Percentiles rank a stretch among this genome's conserved stretches.
These are phyloP conservation scores for Sprattus sprattus DNA, from an alignment of 2,113 vertebrate genomes.

Conservation along the genomic window DNA sequence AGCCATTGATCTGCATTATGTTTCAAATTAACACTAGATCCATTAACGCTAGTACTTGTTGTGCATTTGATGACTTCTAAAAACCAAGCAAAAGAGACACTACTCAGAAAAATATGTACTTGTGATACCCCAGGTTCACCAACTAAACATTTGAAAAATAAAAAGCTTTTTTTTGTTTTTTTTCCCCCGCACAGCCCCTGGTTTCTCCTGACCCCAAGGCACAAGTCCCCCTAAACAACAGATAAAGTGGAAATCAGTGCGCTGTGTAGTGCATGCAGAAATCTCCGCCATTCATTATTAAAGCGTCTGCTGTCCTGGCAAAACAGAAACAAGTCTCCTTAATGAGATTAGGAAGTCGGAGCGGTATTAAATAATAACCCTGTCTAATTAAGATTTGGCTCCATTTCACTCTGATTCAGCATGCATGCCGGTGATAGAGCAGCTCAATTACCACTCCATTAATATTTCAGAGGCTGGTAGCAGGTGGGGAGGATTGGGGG, in stretches of 20 bases:
- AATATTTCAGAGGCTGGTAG: constrained; percentile 58
- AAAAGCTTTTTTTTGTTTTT: constrained; percentile 13
- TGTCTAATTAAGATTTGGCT: constrained; percentile 62
- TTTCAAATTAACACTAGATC: no score
- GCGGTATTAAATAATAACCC: constrained; percentile 60
- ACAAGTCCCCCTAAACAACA: not conserved
- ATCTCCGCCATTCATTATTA: constrained; percentile 59
- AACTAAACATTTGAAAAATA: not conserved
- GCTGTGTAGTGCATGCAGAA: not conserved
- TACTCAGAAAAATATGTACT: not conserved
- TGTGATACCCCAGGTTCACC: not conserved
- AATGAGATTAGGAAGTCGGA: constrained; percentile 60
- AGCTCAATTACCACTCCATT: constrained; percentile 61
- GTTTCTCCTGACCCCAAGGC: not conserved
- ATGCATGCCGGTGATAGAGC: constrained; percentile 44
- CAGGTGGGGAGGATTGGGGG: not conserved
- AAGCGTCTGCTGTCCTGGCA: constrained; percentile 43
- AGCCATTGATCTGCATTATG: not conserved
- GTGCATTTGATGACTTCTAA: no score
- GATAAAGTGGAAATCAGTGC: not conserved
- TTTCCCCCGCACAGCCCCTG: not conserved
- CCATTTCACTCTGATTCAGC: constrained; percentile 48
- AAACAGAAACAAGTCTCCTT: constrained; percentile 50
- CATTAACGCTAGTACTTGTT: no score
- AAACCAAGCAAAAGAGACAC: no score